Evolutionary conservation across 2,888 invertebrate genomes (phyloP).

Genomic region (Drosophila flavopinicola): DNA sequence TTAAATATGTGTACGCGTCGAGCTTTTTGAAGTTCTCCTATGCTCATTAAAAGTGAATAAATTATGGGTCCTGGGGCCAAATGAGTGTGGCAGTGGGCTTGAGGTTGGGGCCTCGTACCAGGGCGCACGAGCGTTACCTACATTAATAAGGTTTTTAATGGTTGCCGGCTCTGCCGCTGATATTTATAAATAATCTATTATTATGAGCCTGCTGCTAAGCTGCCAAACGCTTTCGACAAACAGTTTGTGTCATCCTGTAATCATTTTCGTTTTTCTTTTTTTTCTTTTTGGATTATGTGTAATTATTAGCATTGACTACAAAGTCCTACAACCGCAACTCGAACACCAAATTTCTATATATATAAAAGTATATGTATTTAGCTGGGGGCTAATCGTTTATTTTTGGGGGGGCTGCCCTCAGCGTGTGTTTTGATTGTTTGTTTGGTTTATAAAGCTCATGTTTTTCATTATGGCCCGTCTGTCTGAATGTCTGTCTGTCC

Average conservation of each 20-base stretch:
- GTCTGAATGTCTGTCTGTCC: neutral
- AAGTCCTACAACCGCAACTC: conserved; percentile 23
- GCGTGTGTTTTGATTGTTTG: conserved; percentile 72
- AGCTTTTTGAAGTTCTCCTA: conserved; percentile 61
- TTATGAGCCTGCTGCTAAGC: conserved; percentile 5
- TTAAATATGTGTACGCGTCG: conserved; percentile 50
- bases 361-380: neutral
- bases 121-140: conserved; percentile 8
- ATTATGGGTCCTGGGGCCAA: conserved; percentile 49
- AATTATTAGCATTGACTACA: conserved; percentile 59
- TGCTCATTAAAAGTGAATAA: conserved; percentile 76
- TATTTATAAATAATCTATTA: conserved; percentile 30
- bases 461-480: conserved; percentile 61
- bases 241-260: neutral
- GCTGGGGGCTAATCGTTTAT: neutral
- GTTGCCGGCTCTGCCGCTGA: conserved; percentile 9
- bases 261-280: conserved; percentile 6
- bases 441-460: conserved; percentile 79
- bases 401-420: conserved; percentile 29
- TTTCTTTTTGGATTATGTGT: conserved; percentile 1
- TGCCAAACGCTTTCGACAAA: conserved; percentile 27
- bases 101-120: conserved; percentile 19
- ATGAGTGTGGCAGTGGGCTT: too few species aligned
- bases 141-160: conserved; percentile 46
- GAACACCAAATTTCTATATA: conserved; percentile 9